Evolutionary conservation across 2,797 vertebrate genomes (phyloP).

Genomic region (Ciconia nigra): DNA sequence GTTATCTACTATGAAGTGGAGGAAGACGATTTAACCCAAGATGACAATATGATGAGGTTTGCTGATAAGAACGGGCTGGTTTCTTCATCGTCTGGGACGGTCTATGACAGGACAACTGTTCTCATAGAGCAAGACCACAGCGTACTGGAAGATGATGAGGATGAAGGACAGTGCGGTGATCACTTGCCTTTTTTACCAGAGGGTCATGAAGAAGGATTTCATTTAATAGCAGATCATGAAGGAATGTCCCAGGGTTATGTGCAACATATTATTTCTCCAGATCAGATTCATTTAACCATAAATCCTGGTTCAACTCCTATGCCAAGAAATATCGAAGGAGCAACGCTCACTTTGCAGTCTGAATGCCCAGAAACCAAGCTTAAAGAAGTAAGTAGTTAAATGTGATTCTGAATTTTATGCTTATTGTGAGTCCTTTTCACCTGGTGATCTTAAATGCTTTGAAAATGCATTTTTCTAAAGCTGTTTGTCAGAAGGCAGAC

Average conservation of each 20-base stretch:
- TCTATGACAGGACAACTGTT: slow-evolving; percentile 96
- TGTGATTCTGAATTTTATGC: rapidly evolving
- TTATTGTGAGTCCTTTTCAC: background rate
- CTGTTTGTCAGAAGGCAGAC: rapidly evolving
- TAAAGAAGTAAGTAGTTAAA: slow-evolving; percentile 85
- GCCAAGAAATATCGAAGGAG: slow-evolving; percentile 98
- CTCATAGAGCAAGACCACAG: slow-evolving; percentile 97
- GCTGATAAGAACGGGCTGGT: slow-evolving; percentile 84
- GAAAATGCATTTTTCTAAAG: background rate
- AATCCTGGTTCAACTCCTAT: slow-evolving; percentile 98
- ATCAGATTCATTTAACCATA: slow-evolving; percentile 98
- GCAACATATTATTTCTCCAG: slow-evolving; percentile 97
- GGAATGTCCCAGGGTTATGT: slow-evolving; percentile 98
- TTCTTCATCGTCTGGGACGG: slow-evolving; percentile 82
- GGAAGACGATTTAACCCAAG: slow-evolving; percentile 76
- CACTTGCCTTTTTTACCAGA: slow-evolving; percentile 89
- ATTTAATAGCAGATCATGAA: slow-evolving; percentile 90
- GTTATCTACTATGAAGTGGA: slow-evolving; percentile 87
- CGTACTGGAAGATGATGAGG: slow-evolving; percentile 90
- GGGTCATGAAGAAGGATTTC: slow-evolving; percentile 87
- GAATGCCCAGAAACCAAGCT: slow-evolving; percentile 97
- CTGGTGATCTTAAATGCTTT: background rate
- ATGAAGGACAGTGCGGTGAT: slow-evolving; percentile 87
- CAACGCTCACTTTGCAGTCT: slow-evolving; percentile 94
- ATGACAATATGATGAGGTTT: slow-evolving; percentile 85